Conservation (phyloP, 2,797 vertebrate genomes). For the Triplophysa yarkandensis region DNA sequence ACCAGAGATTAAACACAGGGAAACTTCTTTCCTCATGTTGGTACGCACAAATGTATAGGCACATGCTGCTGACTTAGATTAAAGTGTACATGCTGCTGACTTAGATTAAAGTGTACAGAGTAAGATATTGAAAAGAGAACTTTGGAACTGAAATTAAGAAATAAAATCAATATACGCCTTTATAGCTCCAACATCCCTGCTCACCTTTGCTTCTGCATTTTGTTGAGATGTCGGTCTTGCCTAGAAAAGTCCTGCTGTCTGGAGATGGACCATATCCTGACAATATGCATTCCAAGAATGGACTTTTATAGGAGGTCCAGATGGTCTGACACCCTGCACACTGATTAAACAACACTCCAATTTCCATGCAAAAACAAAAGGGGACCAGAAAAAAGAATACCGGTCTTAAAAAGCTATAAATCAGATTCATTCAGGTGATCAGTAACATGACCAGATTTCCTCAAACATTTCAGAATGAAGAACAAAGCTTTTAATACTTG, state of each 20-base stretch:
- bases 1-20: neutral
- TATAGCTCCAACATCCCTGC: neutral
- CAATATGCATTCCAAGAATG: neutral
- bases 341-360: constrained; percentile 3
- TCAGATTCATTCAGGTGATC: constrained; percentile 18
- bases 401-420: neutral
- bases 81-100: neutral
- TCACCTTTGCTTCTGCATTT: constrained; percentile 36
- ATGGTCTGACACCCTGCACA: constrained; percentile 1
- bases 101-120: neutral
- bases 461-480: constrained; percentile 31
- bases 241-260: constrained; percentile 28
- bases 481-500: constrained; percentile 43
- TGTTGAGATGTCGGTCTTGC: neutral
- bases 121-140: neutral
- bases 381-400: constrained; percentile 41
- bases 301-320: constrained; percentile 14
- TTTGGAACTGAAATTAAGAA: neutral
- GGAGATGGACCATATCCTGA: constrained; percentile 22
- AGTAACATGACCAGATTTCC: constrained; percentile 35
- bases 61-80: neutral
- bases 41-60: neutral
- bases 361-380: constrained; percentile 8
- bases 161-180: neutral
- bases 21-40: neutral